Evolutionary conservation across 2,113 vertebrate genomes (phyloP).

Genomic region (Xyrauchen texanus): DNA sequence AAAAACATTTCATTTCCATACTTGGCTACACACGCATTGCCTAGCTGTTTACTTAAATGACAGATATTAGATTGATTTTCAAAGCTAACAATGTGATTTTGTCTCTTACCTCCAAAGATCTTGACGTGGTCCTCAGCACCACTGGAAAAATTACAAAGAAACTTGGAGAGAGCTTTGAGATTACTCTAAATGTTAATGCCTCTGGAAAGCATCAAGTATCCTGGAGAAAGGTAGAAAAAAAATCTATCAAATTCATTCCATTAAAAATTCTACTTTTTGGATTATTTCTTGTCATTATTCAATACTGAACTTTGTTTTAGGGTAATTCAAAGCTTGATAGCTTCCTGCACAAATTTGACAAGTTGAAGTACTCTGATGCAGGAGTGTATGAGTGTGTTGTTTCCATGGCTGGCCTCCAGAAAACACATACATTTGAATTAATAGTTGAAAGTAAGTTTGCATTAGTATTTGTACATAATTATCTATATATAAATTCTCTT

Average conservation of each 20-base stretch:
- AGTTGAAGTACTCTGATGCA: slow-evolving; percentile 84
- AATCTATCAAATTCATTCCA: no score
- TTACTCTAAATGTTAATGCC: slow-evolving; percentile 78
- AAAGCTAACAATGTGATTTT: slow-evolving; percentile 27
- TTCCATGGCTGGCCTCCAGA: slow-evolving; percentile 66
- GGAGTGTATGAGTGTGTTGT: slow-evolving; percentile 86
- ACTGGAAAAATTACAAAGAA: slow-evolving; percentile 79
- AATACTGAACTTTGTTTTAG: slow-evolving; percentile 51
- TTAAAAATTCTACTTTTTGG: not conserved
- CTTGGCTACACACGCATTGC: no score
- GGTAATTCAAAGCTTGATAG: slow-evolving; percentile 62
- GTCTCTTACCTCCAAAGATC: slow-evolving; percentile 73
- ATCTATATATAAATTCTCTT: not conserved
- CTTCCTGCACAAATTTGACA: slow-evolving; percentile 71
- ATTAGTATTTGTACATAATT: not conserved
- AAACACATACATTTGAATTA: slow-evolving; percentile 82
- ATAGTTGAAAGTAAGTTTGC: slow-evolving; percentile 83
- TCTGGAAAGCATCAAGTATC: slow-evolving; percentile 78
- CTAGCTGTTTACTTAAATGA: no score
- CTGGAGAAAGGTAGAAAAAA: slow-evolving; percentile 85
- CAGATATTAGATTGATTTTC: not conserved
- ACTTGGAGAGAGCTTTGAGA: slow-evolving; percentile 78
- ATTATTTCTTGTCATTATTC: not conserved
- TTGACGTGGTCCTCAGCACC: slow-evolving; percentile 85
- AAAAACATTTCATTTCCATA: slow-evolving; percentile 59